phyloP scores from a whole-genome alignment of 2,113 vertebrate species.

The Campylorhamphus procurvoides region DNA sequence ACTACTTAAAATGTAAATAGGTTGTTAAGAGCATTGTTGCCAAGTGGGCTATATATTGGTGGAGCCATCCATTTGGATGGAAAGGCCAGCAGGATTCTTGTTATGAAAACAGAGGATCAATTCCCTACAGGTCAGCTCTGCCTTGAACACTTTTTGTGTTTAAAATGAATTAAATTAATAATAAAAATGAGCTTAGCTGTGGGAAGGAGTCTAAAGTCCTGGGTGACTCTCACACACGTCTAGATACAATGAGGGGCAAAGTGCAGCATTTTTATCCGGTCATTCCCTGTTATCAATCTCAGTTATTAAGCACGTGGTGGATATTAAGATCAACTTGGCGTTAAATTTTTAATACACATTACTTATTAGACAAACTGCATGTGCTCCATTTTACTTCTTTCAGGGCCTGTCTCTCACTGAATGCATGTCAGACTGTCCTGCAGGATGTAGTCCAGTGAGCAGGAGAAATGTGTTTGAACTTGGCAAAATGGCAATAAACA shows the following conservation, averaged over 20 bases:
- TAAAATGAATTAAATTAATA: background rate
- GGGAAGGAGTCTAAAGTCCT: slow-evolving; percentile 7
- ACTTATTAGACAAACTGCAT: background rate
- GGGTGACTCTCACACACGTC: background rate
- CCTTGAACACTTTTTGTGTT: background rate
- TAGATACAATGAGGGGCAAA: background rate
- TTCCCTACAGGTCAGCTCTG: background rate
- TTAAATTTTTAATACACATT: background rate
- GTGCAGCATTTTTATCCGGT: background rate
- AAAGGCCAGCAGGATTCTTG: background rate
- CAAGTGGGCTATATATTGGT: background rate
- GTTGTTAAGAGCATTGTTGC: background rate
- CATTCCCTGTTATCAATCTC: background rate
- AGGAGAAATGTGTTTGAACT: slow-evolving; percentile 46
- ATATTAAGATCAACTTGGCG: background rate
- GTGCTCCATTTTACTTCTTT: background rate
- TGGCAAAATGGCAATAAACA: slow-evolving; percentile 55
- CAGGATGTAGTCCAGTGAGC: background rate
- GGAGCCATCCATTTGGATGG: background rate
- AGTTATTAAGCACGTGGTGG: background rate
- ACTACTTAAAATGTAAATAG: background rate
- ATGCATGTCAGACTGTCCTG: slow-evolving; percentile 42
- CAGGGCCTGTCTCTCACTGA: slow-evolving; percentile 26
- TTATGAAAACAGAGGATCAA: background rate
- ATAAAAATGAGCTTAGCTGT: background rate